Percentiles rank a stretch among this genome's conserved stretches.
phyloP scores from a whole-genome alignment of 2,888 invertebrate genomes.

The Hybos culiciformis region DNA sequence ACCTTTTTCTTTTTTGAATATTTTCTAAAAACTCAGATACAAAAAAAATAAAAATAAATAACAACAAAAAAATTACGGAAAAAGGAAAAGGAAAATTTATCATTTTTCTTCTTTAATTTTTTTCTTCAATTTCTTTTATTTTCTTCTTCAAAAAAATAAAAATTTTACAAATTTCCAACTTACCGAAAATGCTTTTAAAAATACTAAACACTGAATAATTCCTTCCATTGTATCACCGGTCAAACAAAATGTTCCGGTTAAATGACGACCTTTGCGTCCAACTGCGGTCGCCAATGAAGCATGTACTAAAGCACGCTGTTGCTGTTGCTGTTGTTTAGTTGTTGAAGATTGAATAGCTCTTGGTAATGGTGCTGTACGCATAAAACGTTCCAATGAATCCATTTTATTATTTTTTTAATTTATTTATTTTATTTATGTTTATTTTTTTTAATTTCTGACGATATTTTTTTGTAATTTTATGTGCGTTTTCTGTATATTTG shows the following conservation, averaged over 20 bases:
- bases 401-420: slow-evolving; percentile 33
- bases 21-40: too few species aligned
- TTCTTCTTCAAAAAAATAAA: too few species aligned
- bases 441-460: slow-evolving; percentile 1
- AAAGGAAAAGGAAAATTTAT: background rate
- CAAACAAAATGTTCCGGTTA: slow-evolving; percentile 77
- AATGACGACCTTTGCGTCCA: slow-evolving; percentile 65
- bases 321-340: slow-evolving; percentile 38
- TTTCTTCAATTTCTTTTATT: background rate
- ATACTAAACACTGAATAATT: slow-evolving; percentile 83
- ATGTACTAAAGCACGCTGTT: slow-evolving; percentile 57
- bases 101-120: background rate
- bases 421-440: slow-evolving; percentile 7
- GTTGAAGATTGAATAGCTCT: slow-evolving; percentile 44
- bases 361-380: slow-evolving; percentile 54
- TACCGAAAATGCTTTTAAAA: slow-evolving; percentile 87
- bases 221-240: slow-evolving; percentile 89
- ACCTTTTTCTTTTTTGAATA: too few species aligned
- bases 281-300: slow-evolving; percentile 60
- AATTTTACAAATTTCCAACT: slow-evolving; percentile 39
- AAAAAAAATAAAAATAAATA: background rate
- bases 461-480: slow-evolving; percentile 4
- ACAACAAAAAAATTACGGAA: background rate
- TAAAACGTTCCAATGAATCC: slow-evolving; percentile 72
- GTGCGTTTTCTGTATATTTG: slow-evolving; percentile 20